These are phyloP conservation scores for Pangasianodon gigas DNA, from an alignment of 2,113 vertebrate species.

Conservation along the genomic window DNA sequence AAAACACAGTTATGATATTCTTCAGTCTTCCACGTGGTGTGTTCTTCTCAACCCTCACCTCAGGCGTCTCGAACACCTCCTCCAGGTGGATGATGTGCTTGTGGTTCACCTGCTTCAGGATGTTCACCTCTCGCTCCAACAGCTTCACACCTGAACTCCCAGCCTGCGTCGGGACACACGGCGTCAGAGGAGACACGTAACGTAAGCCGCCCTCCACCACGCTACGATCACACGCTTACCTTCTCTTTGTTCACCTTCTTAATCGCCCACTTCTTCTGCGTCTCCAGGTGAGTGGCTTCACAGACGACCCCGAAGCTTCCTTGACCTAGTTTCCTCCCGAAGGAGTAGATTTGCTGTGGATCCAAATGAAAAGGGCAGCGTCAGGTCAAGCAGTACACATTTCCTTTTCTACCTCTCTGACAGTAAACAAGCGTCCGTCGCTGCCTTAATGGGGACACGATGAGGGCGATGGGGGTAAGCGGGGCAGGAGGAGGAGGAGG, in stretches of 20 bases:
- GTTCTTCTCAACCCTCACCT: slow-evolving; percentile 67
- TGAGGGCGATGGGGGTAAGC: slow-evolving; percentile 41
- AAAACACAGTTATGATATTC: background rate
- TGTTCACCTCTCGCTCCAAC: slow-evolving; percentile 81
- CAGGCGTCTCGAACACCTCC: slow-evolving; percentile 79
- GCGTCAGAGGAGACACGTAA: slow-evolving; percentile 21
- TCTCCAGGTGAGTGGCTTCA: slow-evolving; percentile 78
- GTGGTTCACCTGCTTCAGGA: slow-evolving; percentile 81
- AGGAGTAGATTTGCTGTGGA: slow-evolving; percentile 76
- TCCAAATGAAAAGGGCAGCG: slow-evolving; percentile 50
- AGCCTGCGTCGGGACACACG: slow-evolving; percentile 70
- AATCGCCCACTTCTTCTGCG: slow-evolving; percentile 77
- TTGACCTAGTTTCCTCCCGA: slow-evolving; percentile 81
- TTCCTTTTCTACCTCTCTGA: slow-evolving; percentile 4
- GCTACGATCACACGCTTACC: slow-evolving; percentile 63
- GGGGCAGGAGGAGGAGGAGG: slow-evolving; percentile 8
- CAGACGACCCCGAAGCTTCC: slow-evolving; percentile 81
- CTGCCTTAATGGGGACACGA: slow-evolving; percentile 52
- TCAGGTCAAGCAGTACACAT: slow-evolving; percentile 48
- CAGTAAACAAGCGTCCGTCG: slow-evolving; percentile 49
- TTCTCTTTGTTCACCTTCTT: slow-evolving; percentile 82
- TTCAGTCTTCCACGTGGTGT: background rate
- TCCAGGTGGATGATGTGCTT: slow-evolving; percentile 82
- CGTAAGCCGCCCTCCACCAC: background rate
- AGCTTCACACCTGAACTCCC: slow-evolving; percentile 80